phyloP scores from a whole-genome alignment of 2,113 vertebrate genomes.

The Hepsetus odoe region DNA sequence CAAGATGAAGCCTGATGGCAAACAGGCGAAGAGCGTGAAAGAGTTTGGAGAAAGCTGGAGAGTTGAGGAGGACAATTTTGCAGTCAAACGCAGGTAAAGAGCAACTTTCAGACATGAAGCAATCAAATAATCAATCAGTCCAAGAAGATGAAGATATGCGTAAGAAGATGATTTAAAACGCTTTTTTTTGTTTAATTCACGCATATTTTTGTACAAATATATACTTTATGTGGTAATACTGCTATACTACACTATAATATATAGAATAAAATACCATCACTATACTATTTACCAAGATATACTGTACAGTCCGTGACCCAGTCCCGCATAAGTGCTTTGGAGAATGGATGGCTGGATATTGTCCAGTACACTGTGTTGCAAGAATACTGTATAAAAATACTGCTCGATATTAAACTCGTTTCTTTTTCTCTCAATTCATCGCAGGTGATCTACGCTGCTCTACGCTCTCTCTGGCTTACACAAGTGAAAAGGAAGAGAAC shows the following conservation, averaged over 20 bases:
- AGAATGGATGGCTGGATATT: too few species aligned
- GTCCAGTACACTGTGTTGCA: too few species aligned
- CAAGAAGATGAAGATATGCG: too few species aligned
- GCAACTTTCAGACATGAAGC: not conserved
- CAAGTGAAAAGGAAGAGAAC: not conserved
- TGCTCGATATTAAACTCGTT: not conserved
- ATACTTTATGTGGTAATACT: too few species aligned
- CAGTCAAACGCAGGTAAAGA: not conserved
- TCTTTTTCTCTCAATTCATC: not conserved
- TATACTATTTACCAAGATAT: too few species aligned
- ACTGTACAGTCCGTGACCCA: too few species aligned
- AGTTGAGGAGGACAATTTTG: conserved; percentile 57
- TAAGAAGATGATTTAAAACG: not conserved
- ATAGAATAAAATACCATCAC: too few species aligned
- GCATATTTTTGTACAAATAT: too few species aligned
- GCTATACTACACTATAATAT: too few species aligned
- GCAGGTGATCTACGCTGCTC: not conserved
- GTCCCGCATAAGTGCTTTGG: too few species aligned
- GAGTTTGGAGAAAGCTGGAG: conserved; percentile 83
- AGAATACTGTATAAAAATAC: not conserved
- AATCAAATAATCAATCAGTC: not conserved
- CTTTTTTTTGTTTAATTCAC: too few species aligned
- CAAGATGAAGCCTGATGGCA: conserved; percentile 73
- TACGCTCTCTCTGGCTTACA: not conserved
- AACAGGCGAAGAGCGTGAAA: conserved; percentile 59